Evolutionary conservation across 2,888 invertebrate genomes (phyloP).

Genomic region (Cephus sareptanus): DNA sequence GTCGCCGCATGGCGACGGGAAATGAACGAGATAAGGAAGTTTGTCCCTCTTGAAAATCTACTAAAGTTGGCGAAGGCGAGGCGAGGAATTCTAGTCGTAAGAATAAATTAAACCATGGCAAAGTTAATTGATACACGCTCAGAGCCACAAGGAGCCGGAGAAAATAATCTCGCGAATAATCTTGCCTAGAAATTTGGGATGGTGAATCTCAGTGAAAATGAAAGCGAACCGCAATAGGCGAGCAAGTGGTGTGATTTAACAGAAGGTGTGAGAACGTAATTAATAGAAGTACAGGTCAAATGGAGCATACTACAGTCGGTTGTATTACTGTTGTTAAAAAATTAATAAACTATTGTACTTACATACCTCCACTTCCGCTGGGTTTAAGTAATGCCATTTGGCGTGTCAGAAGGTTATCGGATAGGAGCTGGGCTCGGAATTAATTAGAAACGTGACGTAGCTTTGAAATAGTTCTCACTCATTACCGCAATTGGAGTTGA

Average conservation of each 20-base stretch:
- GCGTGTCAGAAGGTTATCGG: not conserved
- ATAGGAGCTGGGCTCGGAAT: not conserved
- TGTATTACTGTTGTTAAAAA: conserved; percentile 27
- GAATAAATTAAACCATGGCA: not conserved
- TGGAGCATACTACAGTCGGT: not conserved
- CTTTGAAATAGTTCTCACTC: not conserved
- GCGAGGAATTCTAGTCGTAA: not conserved
- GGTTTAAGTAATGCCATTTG: not conserved
- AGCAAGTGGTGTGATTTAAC: not conserved
- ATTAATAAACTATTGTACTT: conserved; percentile 36
- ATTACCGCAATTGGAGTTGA: not conserved
- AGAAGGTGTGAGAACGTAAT: too few species aligned
- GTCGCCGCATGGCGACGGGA: conserved; percentile 2
- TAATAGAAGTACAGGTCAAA: too few species aligned
- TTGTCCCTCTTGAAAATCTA: conserved; percentile 27
- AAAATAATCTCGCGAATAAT: not conserved
- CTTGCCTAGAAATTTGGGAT: not conserved
- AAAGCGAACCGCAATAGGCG: not conserved
- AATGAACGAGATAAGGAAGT: conserved; percentile 28
- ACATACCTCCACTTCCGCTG: not conserved
- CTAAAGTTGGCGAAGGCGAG: not conserved
- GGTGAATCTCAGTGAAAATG: not conserved
- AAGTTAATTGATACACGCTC: not conserved
- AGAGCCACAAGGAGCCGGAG: not conserved
- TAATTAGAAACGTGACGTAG: not conserved